A percentile compares a stretch with the other conserved stretches of the same genome.
phyloP scores from a whole-genome alignment of 1,140 invertebrate genomes.

The Drosophila pachea region DNA sequence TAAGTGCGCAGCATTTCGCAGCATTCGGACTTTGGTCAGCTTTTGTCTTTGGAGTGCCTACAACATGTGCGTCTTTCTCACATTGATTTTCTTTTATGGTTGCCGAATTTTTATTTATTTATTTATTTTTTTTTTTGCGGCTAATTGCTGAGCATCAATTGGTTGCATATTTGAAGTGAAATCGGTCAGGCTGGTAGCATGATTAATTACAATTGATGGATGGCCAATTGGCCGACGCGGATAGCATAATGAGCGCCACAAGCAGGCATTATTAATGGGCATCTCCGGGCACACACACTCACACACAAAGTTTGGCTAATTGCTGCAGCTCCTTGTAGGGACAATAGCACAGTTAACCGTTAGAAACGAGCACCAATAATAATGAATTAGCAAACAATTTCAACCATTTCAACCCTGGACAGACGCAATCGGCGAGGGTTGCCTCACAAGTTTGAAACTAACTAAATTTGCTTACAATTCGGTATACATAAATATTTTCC shows the following conservation, averaged over 20 bases:
- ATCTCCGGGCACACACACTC: conserved; percentile 35
- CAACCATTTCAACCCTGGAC: conserved; percentile 35
- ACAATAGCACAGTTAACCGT: conserved; percentile 33
- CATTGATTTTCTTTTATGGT: conserved; percentile 9
- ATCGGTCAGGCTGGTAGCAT: conserved; percentile 64
- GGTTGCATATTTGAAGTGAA: conserved; percentile 45
- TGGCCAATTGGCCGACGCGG: conserved; percentile 65
- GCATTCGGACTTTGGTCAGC: background rate
- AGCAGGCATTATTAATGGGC: conserved; percentile 64
- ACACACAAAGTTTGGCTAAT: conserved; percentile 48
- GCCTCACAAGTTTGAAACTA: conserved; percentile 1
- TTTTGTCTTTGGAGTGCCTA: conserved; percentile 6
- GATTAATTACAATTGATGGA: conserved; percentile 76
- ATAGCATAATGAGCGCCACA: conserved; percentile 50
- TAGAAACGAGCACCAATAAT: conserved; percentile 62
- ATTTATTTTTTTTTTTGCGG: conserved; percentile 32
- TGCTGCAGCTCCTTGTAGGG: conserved; percentile 35
- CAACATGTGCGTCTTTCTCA: conserved; percentile 39
- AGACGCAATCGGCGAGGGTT: conserved; percentile 36
- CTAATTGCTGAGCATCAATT: conserved; percentile 46
- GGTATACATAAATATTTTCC: background rate
- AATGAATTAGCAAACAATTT: conserved; percentile 74
- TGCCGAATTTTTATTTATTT: background rate
- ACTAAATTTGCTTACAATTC: too few relatives aligned
- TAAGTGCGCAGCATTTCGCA: conserved; percentile 13